Base-by-base conservation (phyloP, 2,888 invertebrate genomes). In the Luffia ferchaultella region DNA sequence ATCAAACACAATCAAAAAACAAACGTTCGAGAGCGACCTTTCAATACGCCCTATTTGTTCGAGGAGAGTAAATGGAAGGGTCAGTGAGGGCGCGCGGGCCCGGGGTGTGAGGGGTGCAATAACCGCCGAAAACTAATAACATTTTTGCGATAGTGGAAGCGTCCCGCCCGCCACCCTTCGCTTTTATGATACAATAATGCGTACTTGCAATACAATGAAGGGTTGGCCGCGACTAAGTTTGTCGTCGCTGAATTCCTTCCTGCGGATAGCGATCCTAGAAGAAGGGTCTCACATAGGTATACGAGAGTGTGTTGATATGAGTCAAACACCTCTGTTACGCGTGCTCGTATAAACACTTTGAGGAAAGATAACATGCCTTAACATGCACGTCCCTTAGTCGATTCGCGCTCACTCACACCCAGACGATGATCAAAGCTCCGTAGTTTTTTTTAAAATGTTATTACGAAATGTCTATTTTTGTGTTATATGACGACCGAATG, bases 51-150 rank as follows among this genome's bases (percentile, higher is more conserved):
- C 46, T 57, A 57, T 54, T 70, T 72, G 71, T 66, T 64, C 65
- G 64, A 64, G 63, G 66, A 60, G 66, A 63, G 67, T 63, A 63
- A 62, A 60, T 53, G 63, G 60, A 68, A 70, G 72, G 75, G 70
- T 64, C 65, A 68, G 63, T 61, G 64, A 70, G 65, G n/a, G n/a
- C n/a, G n/a, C n/a, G n/a, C n/a, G n/a, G n/a, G 66, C 63, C 62
- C 62, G 56, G 67, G 49, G 5, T n/a, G 43, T 73, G 73, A n/a
- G n/a, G n/a, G 69, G 72, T 73, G 72, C 76, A 76, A 79, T 76
- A 77, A 73, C 76, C 76, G 66, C 71, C 75, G 71, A 72, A 78
- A 79, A 79, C 79, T 78, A 80, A 80, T 80, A 80, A 78, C 76
- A 80, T 79, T 78, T 79, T 80, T 80, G 73, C 72, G 76, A 77